Conservation (phyloP, 37 sponge, comb jelly and placozoan genomes). For the Lycopodina hypogea region DNA sequence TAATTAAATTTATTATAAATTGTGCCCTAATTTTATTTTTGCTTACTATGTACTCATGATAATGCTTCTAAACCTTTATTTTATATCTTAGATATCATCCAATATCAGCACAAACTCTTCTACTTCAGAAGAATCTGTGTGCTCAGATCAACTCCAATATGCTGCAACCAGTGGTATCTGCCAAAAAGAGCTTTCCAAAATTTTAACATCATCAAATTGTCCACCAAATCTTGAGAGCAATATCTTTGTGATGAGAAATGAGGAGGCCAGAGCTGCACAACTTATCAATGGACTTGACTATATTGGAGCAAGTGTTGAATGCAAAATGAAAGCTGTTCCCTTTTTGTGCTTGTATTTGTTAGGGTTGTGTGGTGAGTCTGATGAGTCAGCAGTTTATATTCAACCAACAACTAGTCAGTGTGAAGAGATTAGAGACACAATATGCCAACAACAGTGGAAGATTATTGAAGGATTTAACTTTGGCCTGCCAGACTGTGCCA, state of each 20-base stretch:
- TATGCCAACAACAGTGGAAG: constrained; percentile 4
- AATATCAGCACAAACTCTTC: too few relatives aligned
- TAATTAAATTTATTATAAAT: too few relatives aligned
- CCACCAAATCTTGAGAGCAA: background rate
- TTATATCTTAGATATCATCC: too few relatives aligned
- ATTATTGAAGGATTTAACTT: background rate
- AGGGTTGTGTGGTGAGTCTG: constrained; percentile 1
- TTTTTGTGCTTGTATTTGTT: constrained; percentile 26
- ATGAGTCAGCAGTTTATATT: background rate
- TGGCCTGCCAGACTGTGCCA: background rate
- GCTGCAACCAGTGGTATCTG: background rate
- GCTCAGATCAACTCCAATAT: too few relatives aligned
- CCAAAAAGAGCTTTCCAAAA: background rate
- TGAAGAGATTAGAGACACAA: background rate
- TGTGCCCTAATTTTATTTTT: too few relatives aligned
- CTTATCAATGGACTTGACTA: background rate
- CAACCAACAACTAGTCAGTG: constrained; percentile 2
- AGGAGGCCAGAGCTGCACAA: background rate
- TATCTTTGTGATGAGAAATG: background rate
- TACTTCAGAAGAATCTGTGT: too few relatives aligned
- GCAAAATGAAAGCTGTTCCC: background rate
- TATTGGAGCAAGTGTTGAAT: background rate
- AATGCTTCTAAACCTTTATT: too few relatives aligned
- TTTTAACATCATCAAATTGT: background rate
- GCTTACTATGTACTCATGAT: too few relatives aligned